Percentiles rank a stretch among this genome's conserved stretches.
Conservation (phyloP, 2,113 vertebrate genomes). For the Rhinolophus sinicus region DNA sequence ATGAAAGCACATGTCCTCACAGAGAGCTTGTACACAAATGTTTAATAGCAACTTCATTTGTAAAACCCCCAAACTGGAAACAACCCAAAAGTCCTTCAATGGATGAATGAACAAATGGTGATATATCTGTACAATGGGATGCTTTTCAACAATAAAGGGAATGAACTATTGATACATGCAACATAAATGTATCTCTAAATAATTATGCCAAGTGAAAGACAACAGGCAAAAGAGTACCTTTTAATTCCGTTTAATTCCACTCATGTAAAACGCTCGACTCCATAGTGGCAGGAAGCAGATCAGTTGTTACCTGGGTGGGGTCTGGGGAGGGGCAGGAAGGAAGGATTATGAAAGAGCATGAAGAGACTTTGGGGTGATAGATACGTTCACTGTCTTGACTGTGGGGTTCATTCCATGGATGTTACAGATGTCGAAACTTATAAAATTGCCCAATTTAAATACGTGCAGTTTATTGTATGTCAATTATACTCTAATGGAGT, state of each 20-base stretch:
- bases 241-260: not conserved
- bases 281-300: not conserved
- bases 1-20: not conserved
- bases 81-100: not conserved
- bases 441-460: not conserved
- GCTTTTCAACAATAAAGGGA: not conserved
- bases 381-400: not conserved
- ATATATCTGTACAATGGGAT: too few relatives aligned
- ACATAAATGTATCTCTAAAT: not conserved
- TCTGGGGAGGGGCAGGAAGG: rapidly evolving
- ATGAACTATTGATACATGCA: not conserved
- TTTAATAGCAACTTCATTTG: not conserved
- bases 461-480: too few relatives aligned
- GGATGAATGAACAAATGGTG: not conserved
- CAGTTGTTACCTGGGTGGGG: not conserved
- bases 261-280: not conserved
- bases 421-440: not conserved
- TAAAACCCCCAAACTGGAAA: not conserved
- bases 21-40: not conserved
- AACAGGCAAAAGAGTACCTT: not conserved
- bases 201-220: not conserved
- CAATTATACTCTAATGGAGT: not conserved
- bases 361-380: not conserved
- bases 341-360: not conserved
- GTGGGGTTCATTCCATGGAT: not conserved